Evolutionary conservation across 2,888 invertebrate genomes (phyloP).

Genomic region (Cryptophagus acutangulus): DNA sequence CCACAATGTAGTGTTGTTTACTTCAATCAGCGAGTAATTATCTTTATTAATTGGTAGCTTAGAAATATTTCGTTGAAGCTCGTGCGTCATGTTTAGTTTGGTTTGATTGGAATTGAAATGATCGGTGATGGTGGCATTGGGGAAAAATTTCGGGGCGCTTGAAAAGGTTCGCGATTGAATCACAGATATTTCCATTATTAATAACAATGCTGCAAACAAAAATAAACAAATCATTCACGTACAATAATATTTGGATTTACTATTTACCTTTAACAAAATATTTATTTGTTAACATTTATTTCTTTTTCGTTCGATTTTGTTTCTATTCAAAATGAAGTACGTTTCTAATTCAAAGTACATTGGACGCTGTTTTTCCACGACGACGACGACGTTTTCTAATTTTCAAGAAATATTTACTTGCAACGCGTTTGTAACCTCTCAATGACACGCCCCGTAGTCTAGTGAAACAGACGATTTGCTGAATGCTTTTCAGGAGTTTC

Average conservation of each 20-base stretch:
- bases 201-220: too few species aligned
- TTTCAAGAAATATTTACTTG: not conserved
- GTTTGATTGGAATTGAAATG: slow-evolving; percentile 26
- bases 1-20: slow-evolving; percentile 31
- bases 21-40: slow-evolving; percentile 25
- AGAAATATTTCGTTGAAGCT: slow-evolving; percentile 24
- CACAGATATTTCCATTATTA: slow-evolving; percentile 50
- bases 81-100: slow-evolving; percentile 27
- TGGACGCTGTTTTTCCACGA: not conserved
- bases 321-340: too few species aligned
- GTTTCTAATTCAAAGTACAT: too few species aligned
- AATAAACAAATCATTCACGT: too few species aligned
- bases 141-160: slow-evolving; percentile 34
- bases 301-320: not conserved
- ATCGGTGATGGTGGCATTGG: slow-evolving; percentile 31
- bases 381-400: not conserved
- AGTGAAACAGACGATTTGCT: too few species aligned
- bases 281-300: too few species aligned
- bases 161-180: slow-evolving; percentile 47
- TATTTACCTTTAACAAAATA: too few species aligned
- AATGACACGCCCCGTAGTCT: too few species aligned
- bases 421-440: too few species aligned
- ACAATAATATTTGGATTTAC: too few species aligned
- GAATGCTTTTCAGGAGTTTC: too few species aligned
- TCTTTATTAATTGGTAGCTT: slow-evolving; percentile 22